Evolutionary conservation across 23 tunicate species (phyloP).

Genomic region (Ciona savignyi): DNA sequence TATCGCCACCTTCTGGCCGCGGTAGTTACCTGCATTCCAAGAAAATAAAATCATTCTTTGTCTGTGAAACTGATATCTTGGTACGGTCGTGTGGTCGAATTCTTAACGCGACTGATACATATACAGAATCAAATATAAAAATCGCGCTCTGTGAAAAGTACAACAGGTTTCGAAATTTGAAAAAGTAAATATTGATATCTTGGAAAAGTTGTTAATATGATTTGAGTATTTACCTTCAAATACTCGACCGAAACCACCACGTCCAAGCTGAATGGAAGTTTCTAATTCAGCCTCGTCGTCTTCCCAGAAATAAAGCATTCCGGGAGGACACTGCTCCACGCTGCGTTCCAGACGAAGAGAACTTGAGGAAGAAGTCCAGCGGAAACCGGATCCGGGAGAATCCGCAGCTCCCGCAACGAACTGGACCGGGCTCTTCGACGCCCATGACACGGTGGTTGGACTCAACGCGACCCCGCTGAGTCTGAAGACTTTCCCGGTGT

Average conservation of each 20-base stretch:
- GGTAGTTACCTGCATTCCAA: conserved; percentile 36
- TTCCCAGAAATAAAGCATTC: conserved; percentile 72
- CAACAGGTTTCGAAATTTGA: too few relatives aligned
- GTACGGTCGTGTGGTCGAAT: too few relatives aligned
- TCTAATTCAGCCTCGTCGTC: conserved; percentile 51
- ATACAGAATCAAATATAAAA: too few relatives aligned
- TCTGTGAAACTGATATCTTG: too few relatives aligned
- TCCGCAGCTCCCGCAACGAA: neutral
- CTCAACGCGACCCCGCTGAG: conserved; percentile 58
- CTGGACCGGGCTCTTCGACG: conserved; percentile 53
- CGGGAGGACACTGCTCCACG: conserved; percentile 62
- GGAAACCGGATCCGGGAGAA: neutral
- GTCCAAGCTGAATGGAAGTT: conserved; percentile 42
- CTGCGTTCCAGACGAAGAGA: conserved; percentile 8
- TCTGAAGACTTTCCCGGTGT: conserved; percentile 18
- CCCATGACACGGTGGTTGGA: conserved; percentile 75
- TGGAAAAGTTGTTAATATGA: too few relatives aligned
- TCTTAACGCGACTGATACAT: too few relatives aligned
- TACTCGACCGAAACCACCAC: conserved; percentile 85
- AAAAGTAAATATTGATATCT: neutral
- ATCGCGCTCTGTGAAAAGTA: too few relatives aligned
- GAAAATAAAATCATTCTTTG: too few relatives aligned
- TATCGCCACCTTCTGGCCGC: conserved; percentile 75
- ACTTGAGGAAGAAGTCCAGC: neutral
- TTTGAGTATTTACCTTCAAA: conserved; percentile 60